These are phyloP conservation scores for Drosophila subpulchrella DNA, from an alignment of 1,140 invertebrate genomes.

Conservation along the genomic window DNA sequence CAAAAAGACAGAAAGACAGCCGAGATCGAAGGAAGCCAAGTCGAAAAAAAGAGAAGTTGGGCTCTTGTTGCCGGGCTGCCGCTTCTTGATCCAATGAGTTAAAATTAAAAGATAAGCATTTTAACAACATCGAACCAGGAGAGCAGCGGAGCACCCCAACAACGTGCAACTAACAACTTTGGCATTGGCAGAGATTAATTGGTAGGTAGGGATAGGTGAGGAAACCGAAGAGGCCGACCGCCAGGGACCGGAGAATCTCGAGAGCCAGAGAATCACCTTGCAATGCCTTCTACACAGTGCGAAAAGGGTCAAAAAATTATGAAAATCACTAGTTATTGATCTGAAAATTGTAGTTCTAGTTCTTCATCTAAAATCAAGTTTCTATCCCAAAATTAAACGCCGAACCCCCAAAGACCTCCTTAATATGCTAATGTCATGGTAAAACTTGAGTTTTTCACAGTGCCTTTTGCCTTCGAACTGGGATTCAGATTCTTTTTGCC, in stretches of 20 bases:
- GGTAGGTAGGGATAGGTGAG: slow-evolving; percentile 79
- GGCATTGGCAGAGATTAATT: slow-evolving; percentile 84
- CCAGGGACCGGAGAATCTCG: slow-evolving; percentile 36
- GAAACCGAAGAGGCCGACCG: slow-evolving; percentile 31
- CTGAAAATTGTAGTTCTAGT: no score
- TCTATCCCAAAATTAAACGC: neutral
- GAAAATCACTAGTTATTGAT: no score
- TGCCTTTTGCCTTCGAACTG: slow-evolving; percentile 27
- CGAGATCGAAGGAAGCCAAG: slow-evolving; percentile 43
- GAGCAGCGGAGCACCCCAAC: slow-evolving; percentile 26
- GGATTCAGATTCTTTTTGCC: slow-evolving; percentile 32
- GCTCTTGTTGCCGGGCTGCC: slow-evolving; percentile 66
- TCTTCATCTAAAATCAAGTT: neutral
- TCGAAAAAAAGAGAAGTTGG: slow-evolving; percentile 24
- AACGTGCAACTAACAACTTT: slow-evolving; percentile 84
- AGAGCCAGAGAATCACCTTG: slow-evolving; percentile 75
- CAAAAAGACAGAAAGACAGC: slow-evolving; percentile 6
- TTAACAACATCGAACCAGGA: slow-evolving; percentile 72
- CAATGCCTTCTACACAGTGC: slow-evolving; percentile 41
- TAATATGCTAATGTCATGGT: neutral
- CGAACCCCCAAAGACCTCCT: no score
- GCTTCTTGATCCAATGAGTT: slow-evolving; percentile 82
- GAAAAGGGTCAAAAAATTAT: neutral
- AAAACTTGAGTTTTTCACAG: neutral
- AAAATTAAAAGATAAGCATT: slow-evolving; percentile 84